Percentiles rank a stretch among this genome's conserved stretches.
Conservation (phyloP, 2,888 invertebrate genomes). For the Entomobrya multifasciata region DNA sequence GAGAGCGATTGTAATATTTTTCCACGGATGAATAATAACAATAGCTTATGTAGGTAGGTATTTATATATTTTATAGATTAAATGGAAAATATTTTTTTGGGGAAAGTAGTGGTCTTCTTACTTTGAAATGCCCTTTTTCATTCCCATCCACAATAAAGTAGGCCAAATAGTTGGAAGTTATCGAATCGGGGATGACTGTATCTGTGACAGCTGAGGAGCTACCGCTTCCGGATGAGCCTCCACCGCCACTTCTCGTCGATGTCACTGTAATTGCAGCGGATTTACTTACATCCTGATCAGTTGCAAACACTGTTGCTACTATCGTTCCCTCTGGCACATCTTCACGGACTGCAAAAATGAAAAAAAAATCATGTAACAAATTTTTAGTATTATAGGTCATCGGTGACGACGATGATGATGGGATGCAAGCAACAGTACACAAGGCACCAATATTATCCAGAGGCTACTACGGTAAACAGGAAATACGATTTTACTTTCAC, state of each 20-base stretch:
- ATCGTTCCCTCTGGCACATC: conserved; percentile 94
- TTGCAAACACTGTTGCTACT: conserved; percentile 90
- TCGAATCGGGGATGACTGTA: conserved; percentile 62
- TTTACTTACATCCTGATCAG: conserved; percentile 87
- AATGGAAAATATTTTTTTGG: background rate
- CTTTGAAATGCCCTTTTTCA: conserved; percentile 79
- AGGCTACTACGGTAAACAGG: background rate
- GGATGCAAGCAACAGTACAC: background rate
- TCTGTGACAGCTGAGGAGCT: background rate
- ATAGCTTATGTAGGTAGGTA: background rate
- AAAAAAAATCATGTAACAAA: conserved; percentile 5
- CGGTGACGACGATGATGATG: background rate
- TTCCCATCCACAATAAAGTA: conserved; percentile 79
- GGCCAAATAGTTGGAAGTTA: conserved; percentile 77
- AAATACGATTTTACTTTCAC: background rate
- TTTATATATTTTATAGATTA: no score
- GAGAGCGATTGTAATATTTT: no score
- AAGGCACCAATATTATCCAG: background rate
- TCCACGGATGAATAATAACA: no score
- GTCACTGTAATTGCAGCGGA: conserved; percentile 70
- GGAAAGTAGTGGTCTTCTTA: conserved; percentile 64
- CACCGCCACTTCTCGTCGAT: conserved; percentile 49
- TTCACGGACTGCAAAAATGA: conserved; percentile 84
- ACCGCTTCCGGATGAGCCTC: background rate
- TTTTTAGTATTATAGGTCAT: no score